These are phyloP conservation scores for Rhagologus leucostigma DNA, from an alignment of 2,113 vertebrate genomes.

Conservation along the genomic window DNA sequence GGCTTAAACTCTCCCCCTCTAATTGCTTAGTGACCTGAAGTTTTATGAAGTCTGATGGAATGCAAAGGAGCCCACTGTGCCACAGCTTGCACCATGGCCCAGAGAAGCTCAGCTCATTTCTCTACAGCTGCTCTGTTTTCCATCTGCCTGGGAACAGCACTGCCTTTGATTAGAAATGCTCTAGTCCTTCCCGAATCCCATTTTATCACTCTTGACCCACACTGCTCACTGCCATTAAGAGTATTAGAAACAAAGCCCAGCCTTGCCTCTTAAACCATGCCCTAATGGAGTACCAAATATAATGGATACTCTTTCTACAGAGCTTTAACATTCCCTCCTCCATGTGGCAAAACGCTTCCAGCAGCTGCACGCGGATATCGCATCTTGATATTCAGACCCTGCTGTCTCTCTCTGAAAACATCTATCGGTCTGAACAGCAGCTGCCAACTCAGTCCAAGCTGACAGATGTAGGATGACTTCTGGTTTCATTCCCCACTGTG, in stretches of 20 bases:
- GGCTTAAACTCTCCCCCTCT: not conserved
- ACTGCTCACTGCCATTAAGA: not conserved
- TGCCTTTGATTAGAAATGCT: not conserved
- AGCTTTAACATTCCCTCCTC: not conserved
- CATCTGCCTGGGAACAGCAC: not conserved
- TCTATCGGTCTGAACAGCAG: not conserved
- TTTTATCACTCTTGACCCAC: not conserved
- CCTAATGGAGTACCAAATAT: not conserved
- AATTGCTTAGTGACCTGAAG: not conserved
- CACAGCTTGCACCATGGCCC: not conserved
- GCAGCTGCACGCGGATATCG: not conserved
- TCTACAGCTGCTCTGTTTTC: not conserved
- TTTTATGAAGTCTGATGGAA: not conserved
- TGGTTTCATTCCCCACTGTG: not conserved
- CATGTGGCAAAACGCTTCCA: not conserved
- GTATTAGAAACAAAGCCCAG: not conserved
- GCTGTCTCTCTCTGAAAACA: slow-evolving; percentile 4
- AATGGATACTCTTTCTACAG: not conserved
- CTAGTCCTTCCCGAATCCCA: not conserved
- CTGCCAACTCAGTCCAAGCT: not conserved
- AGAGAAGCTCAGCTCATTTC: not conserved
- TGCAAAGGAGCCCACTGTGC: not conserved
- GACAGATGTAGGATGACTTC: not conserved
- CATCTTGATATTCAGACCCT: not conserved
- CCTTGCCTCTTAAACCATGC: not conserved